Evolutionary conservation across 2,113 vertebrate species (phyloP).

Genomic region (Puntigrus tetrazona): DNA sequence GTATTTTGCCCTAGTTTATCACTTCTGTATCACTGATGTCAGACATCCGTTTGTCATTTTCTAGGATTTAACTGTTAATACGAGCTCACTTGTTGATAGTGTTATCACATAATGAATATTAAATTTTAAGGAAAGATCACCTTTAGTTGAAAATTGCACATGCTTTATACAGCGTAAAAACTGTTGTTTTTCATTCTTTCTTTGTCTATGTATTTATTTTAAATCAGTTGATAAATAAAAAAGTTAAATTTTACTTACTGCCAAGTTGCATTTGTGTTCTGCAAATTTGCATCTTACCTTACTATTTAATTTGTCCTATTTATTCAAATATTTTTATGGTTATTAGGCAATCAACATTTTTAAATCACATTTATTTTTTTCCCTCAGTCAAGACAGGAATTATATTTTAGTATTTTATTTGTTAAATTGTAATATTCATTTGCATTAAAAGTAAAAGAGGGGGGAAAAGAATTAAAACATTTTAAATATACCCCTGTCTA

Average conservation of each 20-base stretch:
- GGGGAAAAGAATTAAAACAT: background rate
- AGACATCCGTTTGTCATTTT: background rate
- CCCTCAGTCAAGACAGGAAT: background rate
- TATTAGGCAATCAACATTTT: background rate
- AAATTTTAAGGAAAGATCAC: conserved; percentile 32
- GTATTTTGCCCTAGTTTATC: conserved; percentile 1
- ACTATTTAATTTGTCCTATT: background rate
- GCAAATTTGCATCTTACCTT: background rate
- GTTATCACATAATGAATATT: background rate
- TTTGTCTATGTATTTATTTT: conserved; percentile 65
- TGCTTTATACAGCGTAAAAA: conserved; percentile 58
- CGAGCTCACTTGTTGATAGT: background rate
- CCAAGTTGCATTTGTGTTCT: background rate
- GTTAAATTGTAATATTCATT: background rate
- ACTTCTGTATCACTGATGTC: background rate
- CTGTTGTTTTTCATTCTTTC: conserved; percentile 28
- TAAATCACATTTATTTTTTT: background rate
- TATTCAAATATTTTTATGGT: background rate
- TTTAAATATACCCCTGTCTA: background rate
- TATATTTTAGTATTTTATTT: background rate
- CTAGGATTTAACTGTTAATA: background rate
- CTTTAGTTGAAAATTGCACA: conserved; percentile 61
- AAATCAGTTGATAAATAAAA: conserved; percentile 67
- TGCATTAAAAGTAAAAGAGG: background rate
- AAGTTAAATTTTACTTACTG: conserved; percentile 32